Base-by-base conservation (phyloP, 2,888 invertebrate genomes). In the Archaeoteleia sp. region DNA sequence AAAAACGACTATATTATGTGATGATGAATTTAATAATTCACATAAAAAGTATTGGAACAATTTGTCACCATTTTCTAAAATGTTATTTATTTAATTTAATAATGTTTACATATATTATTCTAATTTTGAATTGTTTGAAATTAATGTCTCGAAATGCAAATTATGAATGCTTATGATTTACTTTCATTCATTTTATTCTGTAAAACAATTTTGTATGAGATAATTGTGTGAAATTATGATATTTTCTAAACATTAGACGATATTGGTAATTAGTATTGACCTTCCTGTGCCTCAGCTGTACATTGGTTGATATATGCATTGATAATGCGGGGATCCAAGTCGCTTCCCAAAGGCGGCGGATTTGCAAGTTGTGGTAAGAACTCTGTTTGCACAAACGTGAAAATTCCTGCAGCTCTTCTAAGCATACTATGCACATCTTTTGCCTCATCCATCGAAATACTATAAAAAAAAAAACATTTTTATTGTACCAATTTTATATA, bases 281-380 rank as follows among this genome's bases (percentile, higher is more conserved):
- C 88, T 87, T 91, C 91, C 79, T 91, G 91, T 6, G 91, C 91
- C 82, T 91, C 91, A 14, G 90, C 91, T 13, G 89, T 89, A 76
- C 88, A 89, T 78, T 91, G 90, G 76, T 87, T 86, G 12, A 89
- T 85, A 78, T 90, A 91, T 9, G 90, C 89, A 65, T 87, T 87
- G 68, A 89, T 78, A 12, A 91, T 86, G 25, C 88, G 81, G 6
- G 87, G 85, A 78, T 90, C 90, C 58, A 89, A 83, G 80, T 91
- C 91, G 69, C 84, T 84, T 27, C 87, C 86, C 5, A 88, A 86
- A 9, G 78, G 71, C 1, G 84, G 81, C 34, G 83, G 84, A 74
- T 78, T 79, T 1, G 74, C 75, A 10, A 84, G 67, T 74, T 84
- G 82, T 6, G 84, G 83, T 34, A 84, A 67, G 74, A 84, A 84